Conservation (phyloP, 2,888 invertebrate species). For the Ectobius pallidus region DNA sequence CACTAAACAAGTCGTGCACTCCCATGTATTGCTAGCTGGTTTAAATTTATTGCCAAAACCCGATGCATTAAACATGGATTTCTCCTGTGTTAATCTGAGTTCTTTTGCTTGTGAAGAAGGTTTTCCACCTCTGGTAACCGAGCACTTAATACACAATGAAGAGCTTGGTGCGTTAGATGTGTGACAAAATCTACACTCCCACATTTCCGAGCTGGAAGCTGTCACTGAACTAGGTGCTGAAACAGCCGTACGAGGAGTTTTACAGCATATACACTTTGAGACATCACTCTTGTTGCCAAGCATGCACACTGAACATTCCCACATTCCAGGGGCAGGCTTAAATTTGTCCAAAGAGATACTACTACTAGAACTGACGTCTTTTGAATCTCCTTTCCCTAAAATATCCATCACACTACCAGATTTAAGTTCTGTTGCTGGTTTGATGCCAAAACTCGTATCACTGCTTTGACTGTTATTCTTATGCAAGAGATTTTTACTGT, state of each 20-base stretch:
- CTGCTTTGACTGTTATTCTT: slow-evolving; percentile 14
- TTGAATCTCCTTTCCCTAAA: slow-evolving; percentile 47
- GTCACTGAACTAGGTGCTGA: background rate
- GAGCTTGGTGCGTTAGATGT: slow-evolving; percentile 17
- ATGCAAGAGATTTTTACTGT: background rate
- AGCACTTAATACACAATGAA: slow-evolving; percentile 31
- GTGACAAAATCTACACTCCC: slow-evolving; percentile 36
- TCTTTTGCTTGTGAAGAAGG: background rate
- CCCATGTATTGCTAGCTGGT: slow-evolving; percentile 65
- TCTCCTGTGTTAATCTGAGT: slow-evolving; percentile 41
- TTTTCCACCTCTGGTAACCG: slow-evolving; percentile 3
- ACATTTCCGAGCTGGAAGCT: background rate
- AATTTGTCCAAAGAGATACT: slow-evolving; percentile 19
- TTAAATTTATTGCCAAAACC: slow-evolving; percentile 57
- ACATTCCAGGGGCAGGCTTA: slow-evolving; percentile 49
- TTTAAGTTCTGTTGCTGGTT: slow-evolving; percentile 51
- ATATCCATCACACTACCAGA: slow-evolving; percentile 57
- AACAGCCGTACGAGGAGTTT: slow-evolving; percentile 51
- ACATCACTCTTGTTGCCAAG: slow-evolving; percentile 32
- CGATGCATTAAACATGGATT: background rate
- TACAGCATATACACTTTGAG: slow-evolving; percentile 32
- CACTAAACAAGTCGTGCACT: slow-evolving; percentile 68
- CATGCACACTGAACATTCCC: slow-evolving; percentile 36
- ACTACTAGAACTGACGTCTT: background rate
- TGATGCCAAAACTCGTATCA: slow-evolving; percentile 45